phyloP scores from a whole-genome alignment of 2,888 invertebrate genomes.

The Dorcus hopei region DNA sequence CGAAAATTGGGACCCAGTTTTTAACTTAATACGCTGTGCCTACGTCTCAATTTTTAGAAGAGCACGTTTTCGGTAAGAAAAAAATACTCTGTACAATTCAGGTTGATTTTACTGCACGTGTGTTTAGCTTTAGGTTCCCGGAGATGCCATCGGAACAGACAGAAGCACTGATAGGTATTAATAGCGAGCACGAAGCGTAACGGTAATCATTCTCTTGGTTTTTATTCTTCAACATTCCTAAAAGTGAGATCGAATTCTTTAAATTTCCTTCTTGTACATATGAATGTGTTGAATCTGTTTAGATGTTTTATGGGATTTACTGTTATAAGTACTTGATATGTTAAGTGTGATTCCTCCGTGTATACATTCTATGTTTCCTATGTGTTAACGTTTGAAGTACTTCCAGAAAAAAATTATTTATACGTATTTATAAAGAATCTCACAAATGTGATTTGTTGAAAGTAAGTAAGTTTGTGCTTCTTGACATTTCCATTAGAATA shows the following conservation, averaged over 20 bases:
- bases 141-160: slow-evolving; percentile 67
- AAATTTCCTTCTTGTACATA: too few species aligned
- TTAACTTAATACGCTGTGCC: slow-evolving; percentile 55
- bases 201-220: background rate
- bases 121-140: slow-evolving; percentile 52
- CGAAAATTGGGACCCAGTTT: slow-evolving; percentile 79
- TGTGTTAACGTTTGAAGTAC: too few species aligned
- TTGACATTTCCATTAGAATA: too few species aligned
- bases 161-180: slow-evolving; percentile 64
- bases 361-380: too few species aligned
- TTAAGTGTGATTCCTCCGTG: too few species aligned
- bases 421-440: background rate
- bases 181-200: slow-evolving; percentile 58
- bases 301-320: too few species aligned
- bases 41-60: slow-evolving; percentile 52
- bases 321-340: too few species aligned
- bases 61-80: slow-evolving; percentile 52
- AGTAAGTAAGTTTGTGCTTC: too few species aligned
- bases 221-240: background rate
- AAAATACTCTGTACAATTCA: background rate
- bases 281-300: too few species aligned
- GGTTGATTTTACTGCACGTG: background rate
- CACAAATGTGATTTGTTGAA: background rate
- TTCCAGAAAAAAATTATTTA: background rate
- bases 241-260: background rate